These are phyloP conservation scores for Stenotaenia linearis DNA, from an alignment of 2,888 invertebrate species.

Conservation along the genomic window DNA sequence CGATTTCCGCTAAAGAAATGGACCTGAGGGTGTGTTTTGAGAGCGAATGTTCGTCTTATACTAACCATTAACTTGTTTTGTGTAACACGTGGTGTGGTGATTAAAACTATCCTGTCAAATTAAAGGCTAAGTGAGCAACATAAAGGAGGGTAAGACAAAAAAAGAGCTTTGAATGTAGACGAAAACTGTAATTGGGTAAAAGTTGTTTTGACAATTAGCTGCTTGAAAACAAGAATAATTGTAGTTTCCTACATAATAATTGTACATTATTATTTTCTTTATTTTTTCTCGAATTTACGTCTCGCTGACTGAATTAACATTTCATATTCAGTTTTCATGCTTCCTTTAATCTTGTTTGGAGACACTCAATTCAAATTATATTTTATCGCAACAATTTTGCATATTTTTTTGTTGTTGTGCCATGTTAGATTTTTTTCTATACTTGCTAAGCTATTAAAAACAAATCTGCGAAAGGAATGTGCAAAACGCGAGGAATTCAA, in stretches of 20 bases:
- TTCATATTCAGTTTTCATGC: no score
- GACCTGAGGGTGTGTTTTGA: slow-evolving; percentile 26
- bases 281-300: no score
- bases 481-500: not conserved
- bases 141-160: not conserved
- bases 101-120: slow-evolving; percentile 14
- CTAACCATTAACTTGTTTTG: slow-evolving; percentile 20
- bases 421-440: no score
- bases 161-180: not conserved
- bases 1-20: slow-evolving; percentile 23
- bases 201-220: not conserved
- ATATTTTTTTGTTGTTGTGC: no score
- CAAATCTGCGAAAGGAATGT: not conserved
- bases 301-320: no score
- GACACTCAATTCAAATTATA: no score
- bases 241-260: no score
- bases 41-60: slow-evolving; percentile 13
- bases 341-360: no score
- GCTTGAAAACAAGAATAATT: no score
- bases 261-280: no score
- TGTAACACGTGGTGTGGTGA: slow-evolving; percentile 18
- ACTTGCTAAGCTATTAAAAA: no score
- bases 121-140: slow-evolving; percentile 1
- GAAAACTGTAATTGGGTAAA: not conserved
- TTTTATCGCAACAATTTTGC: no score